Evolutionary conservation across 2,797 vertebrate species (phyloP), one percentile per base, ranked within the genome.

Genomic region (Anableps anableps): DNA sequence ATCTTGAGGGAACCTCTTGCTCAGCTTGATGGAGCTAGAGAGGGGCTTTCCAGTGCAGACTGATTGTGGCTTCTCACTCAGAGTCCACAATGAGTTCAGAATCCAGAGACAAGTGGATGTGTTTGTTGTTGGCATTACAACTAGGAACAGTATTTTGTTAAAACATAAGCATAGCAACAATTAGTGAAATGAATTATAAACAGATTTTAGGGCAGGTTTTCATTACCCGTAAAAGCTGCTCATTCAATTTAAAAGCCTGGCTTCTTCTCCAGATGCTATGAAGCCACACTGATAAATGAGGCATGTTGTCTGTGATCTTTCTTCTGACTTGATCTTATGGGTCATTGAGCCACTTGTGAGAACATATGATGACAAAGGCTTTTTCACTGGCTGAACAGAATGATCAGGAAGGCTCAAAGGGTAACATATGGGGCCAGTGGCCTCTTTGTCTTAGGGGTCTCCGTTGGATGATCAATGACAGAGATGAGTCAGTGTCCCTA

Each of bases 391-490:
- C 36, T 85, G 86, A 87, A 86, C 72, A 71, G 81, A 79, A 78
- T 51, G 76, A 86, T 85, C 81, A 83, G 72, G 7, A 53, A 74
- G 81, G n/a, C 81, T 72, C 50, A 45, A 26, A 23, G 76, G 79
- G 72, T n/a, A 45, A 64, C 43, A 47, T 47, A n/a, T 71, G n/a
- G 84, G 83, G 64, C 79, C 86, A 82, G 51, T 74, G 80, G 74
- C 50, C 83, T 85, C 86, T 92, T 90, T 91, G 90, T 93, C 87
- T 88, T 73, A 70, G 75, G 78, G 82, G 80, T 82, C 79, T 87
- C 62, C 86, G 85, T 82, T 86, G 83, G 92, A 89, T 91, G 93
- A 93, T 94, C 92, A 92, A 88, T 92, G 84, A 93, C 81, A 82
- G 58, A 72, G 85, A 88, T 84, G 83, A 91, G 86, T 85, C 86